A percentile compares a stretch with the other conserved stretches of the same genome.
phyloP scores from a whole-genome alignment of 2,113 vertebrate genomes.

The Passer montanus region DNA sequence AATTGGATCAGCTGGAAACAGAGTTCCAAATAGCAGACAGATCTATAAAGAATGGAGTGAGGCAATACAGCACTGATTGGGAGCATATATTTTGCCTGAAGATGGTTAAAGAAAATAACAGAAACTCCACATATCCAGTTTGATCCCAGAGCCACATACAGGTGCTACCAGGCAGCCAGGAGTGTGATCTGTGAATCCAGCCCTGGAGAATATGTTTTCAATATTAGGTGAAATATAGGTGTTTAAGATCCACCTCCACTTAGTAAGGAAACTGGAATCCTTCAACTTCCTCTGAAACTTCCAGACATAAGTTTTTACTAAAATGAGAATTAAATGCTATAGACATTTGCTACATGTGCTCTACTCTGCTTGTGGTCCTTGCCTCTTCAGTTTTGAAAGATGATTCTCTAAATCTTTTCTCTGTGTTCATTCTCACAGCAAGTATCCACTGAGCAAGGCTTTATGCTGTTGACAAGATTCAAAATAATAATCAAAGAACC shows the following conservation, averaged over 20 bases:
- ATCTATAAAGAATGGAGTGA: neutral
- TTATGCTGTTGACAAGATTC: neutral
- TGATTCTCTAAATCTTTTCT: neutral
- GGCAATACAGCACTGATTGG: neutral
- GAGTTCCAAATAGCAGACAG: neutral
- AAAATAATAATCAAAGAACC: neutral
- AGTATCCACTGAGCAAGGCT: neutral
- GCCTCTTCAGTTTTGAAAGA: neutral
- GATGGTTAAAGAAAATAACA: neutral
- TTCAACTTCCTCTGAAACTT: neutral
- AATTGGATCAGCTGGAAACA: neutral
- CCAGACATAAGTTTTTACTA: neutral
- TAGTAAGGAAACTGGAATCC: neutral
- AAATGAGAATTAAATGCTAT: neutral
- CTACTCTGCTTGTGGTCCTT: neutral
- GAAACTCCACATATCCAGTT: neutral
- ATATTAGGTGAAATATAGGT: neutral
- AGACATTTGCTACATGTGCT: rapidly evolving
- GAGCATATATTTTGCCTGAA: neutral
- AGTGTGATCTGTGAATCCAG: neutral
- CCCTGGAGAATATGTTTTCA: neutral
- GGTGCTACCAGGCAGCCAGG: neutral
- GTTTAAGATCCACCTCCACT: neutral
- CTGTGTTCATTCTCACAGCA: neutral
- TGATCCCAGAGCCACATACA: neutral